A percentile compares a stretch with the other conserved stretches of the same genome.
phyloP scores from a whole-genome alignment of 2,888 invertebrate species.

The Sceliomorpha sp. region DNA sequence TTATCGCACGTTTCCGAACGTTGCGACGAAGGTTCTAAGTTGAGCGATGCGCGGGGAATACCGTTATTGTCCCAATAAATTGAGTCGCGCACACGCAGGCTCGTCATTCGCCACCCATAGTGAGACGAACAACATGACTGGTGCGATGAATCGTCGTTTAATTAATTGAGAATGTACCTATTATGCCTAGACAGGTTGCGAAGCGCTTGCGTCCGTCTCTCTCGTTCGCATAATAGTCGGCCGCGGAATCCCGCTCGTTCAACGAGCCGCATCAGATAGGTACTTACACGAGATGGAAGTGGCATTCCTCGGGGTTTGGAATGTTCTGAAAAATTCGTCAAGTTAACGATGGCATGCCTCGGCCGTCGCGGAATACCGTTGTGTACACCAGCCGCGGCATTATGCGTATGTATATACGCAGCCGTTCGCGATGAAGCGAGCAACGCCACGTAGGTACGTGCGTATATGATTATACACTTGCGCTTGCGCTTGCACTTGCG shows the following conservation, averaged over 20 bases:
- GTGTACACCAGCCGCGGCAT: background rate
- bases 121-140: background rate
- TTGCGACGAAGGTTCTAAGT: no score
- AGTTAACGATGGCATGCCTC: constrained; percentile 59
- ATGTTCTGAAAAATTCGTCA: constrained; percentile 62
- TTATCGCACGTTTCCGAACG: no score
- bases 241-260: constrained; percentile 55
- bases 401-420: constrained; percentile 9
- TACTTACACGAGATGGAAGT: constrained; percentile 48
- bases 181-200: background rate
- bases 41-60: no score
- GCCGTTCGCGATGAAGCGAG: background rate
- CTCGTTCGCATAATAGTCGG: constrained; percentile 56
- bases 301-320: constrained; percentile 53
- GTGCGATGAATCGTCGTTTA: constrained; percentile 2
- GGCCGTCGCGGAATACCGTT: constrained; percentile 15
- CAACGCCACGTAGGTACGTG: background rate
- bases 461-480: constrained; percentile 8
- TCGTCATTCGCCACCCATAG: constrained; percentile 16
- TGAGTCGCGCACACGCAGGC: constrained; percentile 4
- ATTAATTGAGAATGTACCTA: constrained; percentile 1
- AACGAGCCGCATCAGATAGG: constrained; percentile 61
- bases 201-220: background rate
- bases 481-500: no score
- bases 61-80: no score